Evolutionary conservation across 2,888 invertebrate species (phyloP).

Genomic region (Heteromurus nitidus): DNA sequence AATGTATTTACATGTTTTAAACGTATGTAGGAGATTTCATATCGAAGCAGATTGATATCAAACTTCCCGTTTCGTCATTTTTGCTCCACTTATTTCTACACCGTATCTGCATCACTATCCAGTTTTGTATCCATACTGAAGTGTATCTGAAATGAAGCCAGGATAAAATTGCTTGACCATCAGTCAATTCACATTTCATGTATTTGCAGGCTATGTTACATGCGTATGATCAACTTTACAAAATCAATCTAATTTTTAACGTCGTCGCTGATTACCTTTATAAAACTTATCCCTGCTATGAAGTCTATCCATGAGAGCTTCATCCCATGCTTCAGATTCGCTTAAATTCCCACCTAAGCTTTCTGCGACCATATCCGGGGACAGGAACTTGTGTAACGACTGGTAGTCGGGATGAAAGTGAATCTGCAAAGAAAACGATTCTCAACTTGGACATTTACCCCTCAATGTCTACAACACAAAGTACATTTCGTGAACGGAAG

Average conservation of each 20-base stretch:
- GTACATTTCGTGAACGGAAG: too few relatives aligned
- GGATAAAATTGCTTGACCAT: too few relatives aligned
- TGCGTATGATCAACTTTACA: background rate
- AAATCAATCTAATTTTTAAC: background rate
- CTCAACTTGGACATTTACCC: too few relatives aligned
- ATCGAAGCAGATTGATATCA: too few relatives aligned
- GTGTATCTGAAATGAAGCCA: conserved; percentile 22
- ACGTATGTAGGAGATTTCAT: too few relatives aligned
- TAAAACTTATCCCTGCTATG: conserved; percentile 41
- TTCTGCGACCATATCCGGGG: conserved; percentile 29
- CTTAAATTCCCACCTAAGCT: conserved; percentile 48
- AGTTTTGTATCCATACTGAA: conserved; percentile 36
- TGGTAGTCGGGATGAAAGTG: conserved; percentile 50
- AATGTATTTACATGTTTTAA: too few relatives aligned
- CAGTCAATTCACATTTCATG: too few relatives aligned
- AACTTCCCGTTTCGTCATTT: too few relatives aligned
- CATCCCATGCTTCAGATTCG: conserved; percentile 52
- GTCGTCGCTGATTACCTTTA: too few relatives aligned
- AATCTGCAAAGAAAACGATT: conserved; percentile 33
- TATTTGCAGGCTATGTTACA: background rate
- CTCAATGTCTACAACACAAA: too few relatives aligned
- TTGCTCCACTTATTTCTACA: too few relatives aligned
- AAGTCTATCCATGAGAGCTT: conserved; percentile 21
- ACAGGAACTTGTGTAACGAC: conserved; percentile 18
- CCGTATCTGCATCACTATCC: background rate